phyloP scores from a whole-genome alignment of 2,797 vertebrate genomes.

The Pachyuromys duprasi region DNA sequence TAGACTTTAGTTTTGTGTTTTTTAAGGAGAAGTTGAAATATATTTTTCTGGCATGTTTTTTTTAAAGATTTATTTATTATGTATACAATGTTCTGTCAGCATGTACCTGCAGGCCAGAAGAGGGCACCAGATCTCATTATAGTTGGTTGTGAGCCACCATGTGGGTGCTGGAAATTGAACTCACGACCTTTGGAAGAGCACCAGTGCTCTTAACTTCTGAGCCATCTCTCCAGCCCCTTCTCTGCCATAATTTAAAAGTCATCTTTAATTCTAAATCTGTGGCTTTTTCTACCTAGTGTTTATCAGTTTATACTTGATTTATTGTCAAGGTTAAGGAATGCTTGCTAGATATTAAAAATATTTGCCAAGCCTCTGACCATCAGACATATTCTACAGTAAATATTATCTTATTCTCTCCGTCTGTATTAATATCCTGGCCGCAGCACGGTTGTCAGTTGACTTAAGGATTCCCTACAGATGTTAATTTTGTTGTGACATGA shows the following conservation, averaged over 20 bases:
- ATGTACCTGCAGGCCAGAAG: too few species aligned
- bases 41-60: too few species aligned
- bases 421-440: neutral
- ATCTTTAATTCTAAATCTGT: neutral
- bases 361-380: neutral
- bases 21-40: neutral
- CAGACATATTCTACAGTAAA: neutral
- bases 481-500: neutral
- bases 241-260: neutral
- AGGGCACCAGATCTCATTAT: too few species aligned
- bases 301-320: neutral
- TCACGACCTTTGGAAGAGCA: too few species aligned
- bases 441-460: neutral
- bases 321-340: neutral
- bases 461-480: neutral
- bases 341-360: slow-evolving; percentile 3
- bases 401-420: neutral
- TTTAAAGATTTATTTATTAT: too few species aligned
- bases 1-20: neutral
- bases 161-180: too few species aligned
- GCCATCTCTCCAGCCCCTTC: neutral
- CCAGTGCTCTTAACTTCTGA: too few species aligned
- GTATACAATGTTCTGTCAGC: too few species aligned
- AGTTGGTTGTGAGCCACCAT: too few species aligned
- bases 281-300: neutral